Conservation (phyloP, 2,797 vertebrate genomes). For the Strix occidentalis region DNA sequence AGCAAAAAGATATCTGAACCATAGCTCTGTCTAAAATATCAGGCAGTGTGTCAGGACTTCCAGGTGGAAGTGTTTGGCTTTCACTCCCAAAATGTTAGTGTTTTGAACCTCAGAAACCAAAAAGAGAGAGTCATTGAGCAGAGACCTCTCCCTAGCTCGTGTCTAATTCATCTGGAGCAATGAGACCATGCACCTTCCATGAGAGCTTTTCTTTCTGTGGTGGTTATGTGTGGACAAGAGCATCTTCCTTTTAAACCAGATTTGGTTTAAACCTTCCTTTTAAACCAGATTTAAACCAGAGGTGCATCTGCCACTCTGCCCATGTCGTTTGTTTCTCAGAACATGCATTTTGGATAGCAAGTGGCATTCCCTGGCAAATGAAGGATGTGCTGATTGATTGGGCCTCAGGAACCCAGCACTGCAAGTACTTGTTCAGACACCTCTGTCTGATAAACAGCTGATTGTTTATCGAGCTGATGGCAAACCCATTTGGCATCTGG, state of each 20-base stretch:
- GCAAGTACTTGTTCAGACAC: not conserved
- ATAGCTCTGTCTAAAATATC: not conserved
- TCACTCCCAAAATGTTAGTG: not conserved
- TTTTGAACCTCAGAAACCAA: not conserved
- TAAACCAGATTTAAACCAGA: not conserved
- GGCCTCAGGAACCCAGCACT: not conserved
- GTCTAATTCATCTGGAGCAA: not conserved
- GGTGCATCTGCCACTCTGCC: not conserved
- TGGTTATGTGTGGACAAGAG: fast-evolving
- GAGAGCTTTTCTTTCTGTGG: not conserved
- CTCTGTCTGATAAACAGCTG: not conserved
- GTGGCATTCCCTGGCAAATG: not conserved
- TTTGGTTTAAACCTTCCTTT: not conserved
- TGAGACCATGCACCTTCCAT: not conserved
- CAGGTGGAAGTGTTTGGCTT: not conserved
- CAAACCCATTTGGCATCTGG: not conserved
- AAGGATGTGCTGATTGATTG: not conserved
- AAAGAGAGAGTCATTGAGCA: not conserved
- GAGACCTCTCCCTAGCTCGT: not conserved
- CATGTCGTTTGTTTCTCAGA: not conserved
- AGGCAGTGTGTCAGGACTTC: not conserved
- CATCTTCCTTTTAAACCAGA: not conserved
- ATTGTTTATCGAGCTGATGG: not conserved
- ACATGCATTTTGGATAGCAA: not conserved
- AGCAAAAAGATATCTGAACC: not conserved